Evolutionary conservation across 1,140 invertebrate genomes (phyloP).

Genomic region (Bathynomus jamesi): DNA sequence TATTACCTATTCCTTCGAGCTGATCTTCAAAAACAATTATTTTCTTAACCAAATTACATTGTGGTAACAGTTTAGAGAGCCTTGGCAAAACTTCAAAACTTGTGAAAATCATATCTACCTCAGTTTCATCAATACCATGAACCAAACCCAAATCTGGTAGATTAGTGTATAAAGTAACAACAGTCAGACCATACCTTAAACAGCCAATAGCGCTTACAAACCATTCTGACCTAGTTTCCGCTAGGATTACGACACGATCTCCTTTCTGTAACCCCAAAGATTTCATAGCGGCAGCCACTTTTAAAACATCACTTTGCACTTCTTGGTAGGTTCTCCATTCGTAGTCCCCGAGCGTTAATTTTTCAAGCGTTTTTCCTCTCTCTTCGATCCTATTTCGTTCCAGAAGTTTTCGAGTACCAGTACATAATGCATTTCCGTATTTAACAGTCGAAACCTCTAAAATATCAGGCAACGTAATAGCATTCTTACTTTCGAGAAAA

Average conservation of each 20-base stretch:
- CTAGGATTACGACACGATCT: constrained; percentile 44
- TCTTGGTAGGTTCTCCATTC: constrained; percentile 44
- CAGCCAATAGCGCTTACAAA: constrained; percentile 47
- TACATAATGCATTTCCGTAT: neutral
- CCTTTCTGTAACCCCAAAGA: constrained; percentile 41
- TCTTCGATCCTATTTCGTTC: neutral
- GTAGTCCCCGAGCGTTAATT: constrained; percentile 40
- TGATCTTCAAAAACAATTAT: constrained; percentile 37
- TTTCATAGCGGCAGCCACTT: constrained; percentile 40
- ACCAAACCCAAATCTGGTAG: constrained; percentile 31
- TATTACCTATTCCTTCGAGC: constrained; percentile 32
- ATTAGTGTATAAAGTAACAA: constrained; percentile 39
- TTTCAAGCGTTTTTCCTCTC: constrained; percentile 29
- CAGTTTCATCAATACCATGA: constrained; percentile 33
- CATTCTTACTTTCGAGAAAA: neutral
- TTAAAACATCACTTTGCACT: constrained; percentile 40
- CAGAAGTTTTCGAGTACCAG: neutral
- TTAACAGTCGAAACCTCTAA: neutral
- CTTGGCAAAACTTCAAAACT: constrained; percentile 34
- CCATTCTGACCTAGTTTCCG: constrained; percentile 50
- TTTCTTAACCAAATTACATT: constrained; percentile 19
- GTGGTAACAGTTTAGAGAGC: constrained; percentile 21
- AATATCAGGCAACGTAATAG: neutral
- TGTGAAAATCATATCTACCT: constrained; percentile 33
- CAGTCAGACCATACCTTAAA: constrained; percentile 39